Evolutionary conservation across 2,113 vertebrate genomes (phyloP).

Genomic region (Nerophis ophidion): DNA sequence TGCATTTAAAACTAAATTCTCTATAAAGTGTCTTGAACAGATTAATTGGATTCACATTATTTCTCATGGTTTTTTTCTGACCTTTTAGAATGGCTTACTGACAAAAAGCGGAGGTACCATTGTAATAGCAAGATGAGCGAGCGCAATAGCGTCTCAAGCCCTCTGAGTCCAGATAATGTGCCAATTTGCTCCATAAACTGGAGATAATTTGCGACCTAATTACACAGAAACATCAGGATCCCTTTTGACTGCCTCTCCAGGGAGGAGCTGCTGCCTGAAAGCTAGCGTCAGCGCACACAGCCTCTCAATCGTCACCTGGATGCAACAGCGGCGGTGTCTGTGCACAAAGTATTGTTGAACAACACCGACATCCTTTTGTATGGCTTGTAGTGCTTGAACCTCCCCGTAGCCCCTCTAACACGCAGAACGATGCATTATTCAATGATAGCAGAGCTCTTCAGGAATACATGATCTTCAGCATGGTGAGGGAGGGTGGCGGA

Average conservation of each 20-base stretch:
- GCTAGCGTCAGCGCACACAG: too few species aligned
- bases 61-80: too few species aligned
- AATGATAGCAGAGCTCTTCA: neutral
- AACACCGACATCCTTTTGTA: neutral
- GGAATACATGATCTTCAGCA: neutral
- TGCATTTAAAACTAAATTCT: too few species aligned
- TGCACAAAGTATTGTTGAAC: neutral
- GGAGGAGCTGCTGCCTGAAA: constrained; percentile 10
- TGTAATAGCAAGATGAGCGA: neutral
- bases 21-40: too few species aligned
- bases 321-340: neutral
- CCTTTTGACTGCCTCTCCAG: constrained; percentile 6
- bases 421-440: neutral
- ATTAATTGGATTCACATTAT: too few species aligned
- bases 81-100: too few species aligned
- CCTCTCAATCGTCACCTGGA: too few species aligned
- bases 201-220: constrained; percentile 48
- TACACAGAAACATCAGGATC: constrained; percentile 20
- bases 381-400: neutral
- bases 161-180: constrained; percentile 26
- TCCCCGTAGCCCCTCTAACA: neutral
- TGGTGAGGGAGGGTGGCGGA: neutral
- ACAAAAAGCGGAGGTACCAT: too few species aligned
- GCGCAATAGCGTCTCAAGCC: neutral
- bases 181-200: constrained; percentile 43